Conservation (phyloP, 2,888 invertebrate species). For the Leucozona laternaria region DNA sequence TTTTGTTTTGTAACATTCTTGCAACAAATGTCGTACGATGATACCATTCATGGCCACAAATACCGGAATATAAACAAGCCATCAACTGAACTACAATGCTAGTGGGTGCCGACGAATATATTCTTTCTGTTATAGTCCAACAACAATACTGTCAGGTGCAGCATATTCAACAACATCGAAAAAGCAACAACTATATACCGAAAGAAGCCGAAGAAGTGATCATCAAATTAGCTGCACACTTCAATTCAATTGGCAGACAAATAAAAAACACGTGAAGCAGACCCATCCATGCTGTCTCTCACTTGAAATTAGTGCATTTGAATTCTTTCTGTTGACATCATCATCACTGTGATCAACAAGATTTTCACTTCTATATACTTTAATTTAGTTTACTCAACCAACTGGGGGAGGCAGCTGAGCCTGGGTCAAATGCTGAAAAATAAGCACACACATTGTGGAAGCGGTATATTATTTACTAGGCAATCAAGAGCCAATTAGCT, state of each 20-base stretch:
- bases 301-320: not conserved
- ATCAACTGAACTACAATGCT: not conserved
- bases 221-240: constrained; percentile 40
- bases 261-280: constrained; percentile 38
- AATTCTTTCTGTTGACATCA: not conserved
- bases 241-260: constrained; percentile 24
- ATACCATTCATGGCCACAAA: not conserved
- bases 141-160: constrained; percentile 10
- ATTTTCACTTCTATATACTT: not conserved
- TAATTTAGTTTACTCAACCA: constrained; percentile 13
- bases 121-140: too few species aligned
- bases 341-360: constrained; percentile 21
- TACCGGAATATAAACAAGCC: not conserved
- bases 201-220: constrained; percentile 29
- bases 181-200: constrained; percentile 10
- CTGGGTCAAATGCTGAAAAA: constrained; percentile 11
- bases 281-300: constrained; percentile 21
- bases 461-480: constrained; percentile 29
- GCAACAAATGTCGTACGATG: not conserved
- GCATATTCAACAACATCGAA: not conserved
- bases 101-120: not conserved
- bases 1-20: not conserved
- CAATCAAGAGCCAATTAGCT: constrained; percentile 46
- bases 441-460: not conserved
- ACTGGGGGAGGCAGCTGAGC: constrained; percentile 7